Evolutionary conservation across 2,797 vertebrate genomes (phyloP), one percentile per base, ranked within the genome.

Genomic region (Tangara arthus): DNA sequence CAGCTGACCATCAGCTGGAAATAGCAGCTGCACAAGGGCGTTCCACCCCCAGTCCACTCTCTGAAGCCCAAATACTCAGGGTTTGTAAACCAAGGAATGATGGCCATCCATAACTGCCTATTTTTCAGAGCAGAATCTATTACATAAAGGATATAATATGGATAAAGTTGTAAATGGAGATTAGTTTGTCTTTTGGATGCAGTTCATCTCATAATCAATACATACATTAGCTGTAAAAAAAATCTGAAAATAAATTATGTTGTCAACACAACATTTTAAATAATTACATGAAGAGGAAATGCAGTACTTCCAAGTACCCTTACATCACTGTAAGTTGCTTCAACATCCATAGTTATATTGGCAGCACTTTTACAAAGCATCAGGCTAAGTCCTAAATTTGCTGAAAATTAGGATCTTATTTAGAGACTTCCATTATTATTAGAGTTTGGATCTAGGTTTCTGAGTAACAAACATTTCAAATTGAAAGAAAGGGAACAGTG

Each of bases 251-350:
- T 73, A 90, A 92, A 69, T 16, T 81, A 63, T 28, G 55, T 70
- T 72, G 55, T 81, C 82, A 94, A 76, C 28, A 78, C 35, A 83
- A 71, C 41, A 27, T 91, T 93, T 86, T 56, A 75, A 89, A 88
- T 86, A 93, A 92, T 93, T 92, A 72, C 15, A 47, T 46, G 63
- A 93, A 87, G 82, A 89, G 82, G 56, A 63, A 86, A 56, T 93
- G 41, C 55, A 86, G 63, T 91, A 72, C 35, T 93, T 89, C 82
- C 63, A 84, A 83, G 76, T 70, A 92, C 56, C 27, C 41, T 91
- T 79, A 72, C 34, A 57, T 72, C 59, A 69, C 42, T 46, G 7
- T 85, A 61, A 83, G 44, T 81, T 95, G 26, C 55, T 94, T 95
- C 81, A 95, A 75, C 24, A 76, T 77, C 60, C 70, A 5, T 27